A percentile compares a stretch with the other conserved stretches of the same genome.
These are phyloP conservation scores for Eidolon dupreanum DNA, from an alignment of 2,797 vertebrate species.

Conservation along the genomic window DNA sequence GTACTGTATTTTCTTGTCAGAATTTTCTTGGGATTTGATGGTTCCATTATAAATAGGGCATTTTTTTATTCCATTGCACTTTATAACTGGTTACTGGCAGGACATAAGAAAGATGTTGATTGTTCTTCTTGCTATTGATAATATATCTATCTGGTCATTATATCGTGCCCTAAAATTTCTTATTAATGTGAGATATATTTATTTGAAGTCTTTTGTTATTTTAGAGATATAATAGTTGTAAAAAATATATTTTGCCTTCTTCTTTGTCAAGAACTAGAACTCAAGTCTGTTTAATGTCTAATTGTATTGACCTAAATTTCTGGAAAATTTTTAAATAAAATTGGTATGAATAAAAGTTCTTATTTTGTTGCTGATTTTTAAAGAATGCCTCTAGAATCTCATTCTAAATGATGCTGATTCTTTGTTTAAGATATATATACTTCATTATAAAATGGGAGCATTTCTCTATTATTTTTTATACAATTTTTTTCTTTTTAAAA, in stretches of 20 bases:
- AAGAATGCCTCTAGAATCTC: background rate
- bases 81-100: background rate
- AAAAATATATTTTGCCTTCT: background rate
- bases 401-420: background rate
- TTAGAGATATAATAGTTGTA: background rate
- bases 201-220: background rate
- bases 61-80: background rate
- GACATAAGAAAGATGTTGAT: background rate
- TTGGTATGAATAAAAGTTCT: background rate
- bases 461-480: background rate
- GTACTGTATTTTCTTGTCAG: background rate
- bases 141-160: background rate
- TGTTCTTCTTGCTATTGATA: background rate
- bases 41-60: background rate
- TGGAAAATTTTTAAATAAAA: constrained; percentile 3
- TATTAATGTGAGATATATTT: background rate
- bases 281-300: background rate
- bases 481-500: background rate
- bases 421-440: background rate
- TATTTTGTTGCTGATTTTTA: background rate
- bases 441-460: background rate
- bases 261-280: background rate
- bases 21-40: background rate
- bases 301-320: background rate
- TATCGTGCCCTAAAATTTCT: background rate